These are phyloP conservation scores for Chelon auratus DNA, from an alignment of 2,797 vertebrate genomes.

Conservation along the genomic window DNA sequence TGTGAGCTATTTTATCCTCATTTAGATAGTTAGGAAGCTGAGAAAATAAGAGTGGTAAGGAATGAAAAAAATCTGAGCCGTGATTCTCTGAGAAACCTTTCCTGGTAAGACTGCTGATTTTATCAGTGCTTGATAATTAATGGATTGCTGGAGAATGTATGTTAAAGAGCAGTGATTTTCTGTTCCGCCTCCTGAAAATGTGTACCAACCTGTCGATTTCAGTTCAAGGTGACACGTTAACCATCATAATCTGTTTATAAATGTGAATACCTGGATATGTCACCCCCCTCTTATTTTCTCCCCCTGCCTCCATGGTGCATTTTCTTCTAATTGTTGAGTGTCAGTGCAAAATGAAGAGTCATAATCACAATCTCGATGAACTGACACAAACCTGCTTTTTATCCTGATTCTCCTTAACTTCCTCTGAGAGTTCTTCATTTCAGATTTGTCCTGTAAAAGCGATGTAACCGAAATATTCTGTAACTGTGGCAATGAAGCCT, in stretches of 20 bases:
- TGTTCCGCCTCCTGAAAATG: background rate
- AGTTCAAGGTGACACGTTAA: background rate
- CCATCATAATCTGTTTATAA: too few species aligned
- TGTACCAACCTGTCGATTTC: background rate
- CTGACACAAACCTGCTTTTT: background rate
- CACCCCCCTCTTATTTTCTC: background rate
- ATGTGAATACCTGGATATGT: background rate
- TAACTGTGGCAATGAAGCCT: background rate
- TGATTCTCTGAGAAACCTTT: background rate
- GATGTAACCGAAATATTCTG: background rate
- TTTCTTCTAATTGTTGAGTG: background rate
- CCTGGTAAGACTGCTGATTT: background rate
- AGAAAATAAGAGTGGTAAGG: background rate
- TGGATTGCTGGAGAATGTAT: background rate
- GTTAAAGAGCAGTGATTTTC: background rate
- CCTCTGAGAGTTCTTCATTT: background rate
- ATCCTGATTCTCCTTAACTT: background rate
- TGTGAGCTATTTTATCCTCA: conserved; percentile 1
- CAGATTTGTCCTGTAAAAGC: conserved; percentile 6
- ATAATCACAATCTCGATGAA: background rate
- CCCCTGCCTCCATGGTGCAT: background rate
- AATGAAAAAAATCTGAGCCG: background rate
- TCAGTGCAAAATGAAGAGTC: background rate
- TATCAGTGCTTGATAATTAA: background rate
- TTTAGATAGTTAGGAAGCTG: conserved; percentile 1